Evolutionary conservation across 2,888 invertebrate genomes (phyloP).

Genomic region (Lycaena phlaeas): DNA sequence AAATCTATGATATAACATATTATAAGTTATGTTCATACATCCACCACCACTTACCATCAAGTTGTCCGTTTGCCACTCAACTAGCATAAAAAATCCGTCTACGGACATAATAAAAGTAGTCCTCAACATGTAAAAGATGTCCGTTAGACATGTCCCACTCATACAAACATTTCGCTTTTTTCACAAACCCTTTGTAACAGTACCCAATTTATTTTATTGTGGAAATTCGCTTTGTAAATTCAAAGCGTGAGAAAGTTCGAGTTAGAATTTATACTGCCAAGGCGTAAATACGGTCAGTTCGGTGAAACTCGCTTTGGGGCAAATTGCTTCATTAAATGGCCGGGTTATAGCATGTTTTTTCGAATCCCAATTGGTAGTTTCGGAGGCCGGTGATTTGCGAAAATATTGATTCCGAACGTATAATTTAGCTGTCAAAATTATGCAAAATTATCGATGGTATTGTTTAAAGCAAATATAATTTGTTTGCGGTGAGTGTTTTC

Average conservation of each 20-base stretch:
- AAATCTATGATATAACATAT: too few relatives aligned
- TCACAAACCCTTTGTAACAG: not conserved
- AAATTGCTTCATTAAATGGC: not conserved
- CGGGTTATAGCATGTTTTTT: not conserved
- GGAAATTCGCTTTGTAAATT: slow-evolving; percentile 62
- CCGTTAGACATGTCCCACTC: too few relatives aligned
- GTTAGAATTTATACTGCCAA: not conserved
- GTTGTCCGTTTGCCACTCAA: too few relatives aligned
- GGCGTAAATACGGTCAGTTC: slow-evolving; percentile 1
- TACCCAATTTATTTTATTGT: slow-evolving; percentile 60
- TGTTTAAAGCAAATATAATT: too few relatives aligned
- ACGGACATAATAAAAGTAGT: too few relatives aligned
- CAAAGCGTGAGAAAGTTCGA: slow-evolving; percentile 46
- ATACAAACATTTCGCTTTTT: not conserved
- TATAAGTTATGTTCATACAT: too few relatives aligned
- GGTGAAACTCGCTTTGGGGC: not conserved
- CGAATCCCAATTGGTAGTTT: not conserved
- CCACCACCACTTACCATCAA: too few relatives aligned
- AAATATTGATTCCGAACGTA: not conserved
- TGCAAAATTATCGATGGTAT: too few relatives aligned
- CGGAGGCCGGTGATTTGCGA: not conserved
- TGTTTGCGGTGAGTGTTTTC: not conserved
- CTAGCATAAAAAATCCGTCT: too few relatives aligned
- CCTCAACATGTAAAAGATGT: too few relatives aligned
- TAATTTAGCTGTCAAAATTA: not conserved